phyloP scores from a whole-genome alignment of 2,888 invertebrate species.

The Iselma pallidipennis region DNA sequence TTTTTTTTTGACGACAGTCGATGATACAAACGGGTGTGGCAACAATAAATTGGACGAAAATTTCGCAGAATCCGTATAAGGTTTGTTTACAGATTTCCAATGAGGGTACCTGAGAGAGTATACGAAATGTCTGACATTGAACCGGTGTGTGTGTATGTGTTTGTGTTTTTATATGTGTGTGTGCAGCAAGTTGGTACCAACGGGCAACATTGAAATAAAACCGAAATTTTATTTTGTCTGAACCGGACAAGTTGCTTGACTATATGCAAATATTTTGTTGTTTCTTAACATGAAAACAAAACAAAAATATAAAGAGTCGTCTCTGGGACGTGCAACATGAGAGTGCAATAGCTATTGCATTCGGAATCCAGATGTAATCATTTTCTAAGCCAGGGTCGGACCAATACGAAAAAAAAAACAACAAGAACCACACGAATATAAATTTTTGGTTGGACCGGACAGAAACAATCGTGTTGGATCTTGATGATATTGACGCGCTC shows the following conservation, averaged over 20 bases:
- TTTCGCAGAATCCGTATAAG: slow-evolving; percentile 8
- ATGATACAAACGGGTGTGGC: slow-evolving; percentile 5
- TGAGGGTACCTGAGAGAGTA: slow-evolving; percentile 21
- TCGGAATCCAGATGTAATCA: slow-evolving; percentile 1
- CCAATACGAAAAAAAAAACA: not conserved
- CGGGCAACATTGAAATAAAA: slow-evolving; percentile 5
- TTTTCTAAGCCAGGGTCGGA: no score
- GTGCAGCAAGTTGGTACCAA: not conserved
- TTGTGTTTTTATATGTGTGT: not conserved
- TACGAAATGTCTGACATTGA: slow-evolving; percentile 21
- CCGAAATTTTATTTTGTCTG: slow-evolving; percentile 34
- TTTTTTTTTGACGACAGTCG: not conserved
- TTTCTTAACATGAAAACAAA: slow-evolving; percentile 29
- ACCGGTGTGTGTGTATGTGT: slow-evolving; percentile 13
- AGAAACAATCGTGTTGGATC: no score
- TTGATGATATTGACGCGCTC: not conserved
- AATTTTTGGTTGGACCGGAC: no score
- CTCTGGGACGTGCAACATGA: slow-evolving; percentile 35
- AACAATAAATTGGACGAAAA: slow-evolving; percentile 6
- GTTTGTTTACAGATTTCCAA: slow-evolving; percentile 23
- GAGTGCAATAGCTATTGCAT: slow-evolving; percentile 36
- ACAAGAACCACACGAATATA: not conserved
- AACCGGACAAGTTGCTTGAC: slow-evolving; percentile 45
- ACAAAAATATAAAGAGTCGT: slow-evolving; percentile 17
- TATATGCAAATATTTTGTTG: slow-evolving; percentile 47